Evolutionary conservation across 2,888 invertebrate species (phyloP), one percentile per base, ranked within the genome.

Genomic region (Eristalis arbustorum): DNA sequence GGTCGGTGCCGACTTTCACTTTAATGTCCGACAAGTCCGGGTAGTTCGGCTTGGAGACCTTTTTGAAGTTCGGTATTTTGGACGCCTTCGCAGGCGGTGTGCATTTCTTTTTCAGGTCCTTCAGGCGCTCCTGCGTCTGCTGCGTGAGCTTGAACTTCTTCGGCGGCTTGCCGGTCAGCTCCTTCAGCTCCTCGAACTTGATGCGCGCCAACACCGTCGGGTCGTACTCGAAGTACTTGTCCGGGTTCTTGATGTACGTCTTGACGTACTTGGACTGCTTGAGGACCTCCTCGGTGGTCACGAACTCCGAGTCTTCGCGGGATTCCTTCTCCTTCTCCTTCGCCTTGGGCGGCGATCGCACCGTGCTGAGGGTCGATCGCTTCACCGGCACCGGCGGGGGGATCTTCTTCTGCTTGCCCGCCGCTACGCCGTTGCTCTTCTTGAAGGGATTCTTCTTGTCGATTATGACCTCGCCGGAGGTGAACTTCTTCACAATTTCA

Each of bases 241-340:
- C 93, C 1, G 93, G 93, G 89, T 93, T 93, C 88, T 92, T 93
- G 40, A 93, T 91, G 68, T 93, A 93, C 0, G 93, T 93, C 82
- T 92, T 92, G 2, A 93, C 93, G 90, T 91, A 93, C 88, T 93
- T 93, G 18, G 93, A 93, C 81, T 93, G 92, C 22, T 92, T 92
- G 3, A 93, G 89, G 10, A 93, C 92, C 34, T 93, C 92, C 81
- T 93, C 93, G 3, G 92, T 93, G 37, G 92, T 91, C n/a, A 93
- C 89, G 61, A 89, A 92, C 11, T 92, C 92, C n/a, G 73, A 68
- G 10, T 89, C 88, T 67, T 91, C 91, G 3, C 90, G 90, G 0
- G 88, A 69, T 78, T 91, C 91, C 11, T 90, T 69, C 79, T 91
- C 91, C 11, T 90, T 88, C 74, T 89, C 89, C 0, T 88, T 84